A percentile compares a stretch with the other conserved stretches of the same genome.
Evolutionary conservation across 2,888 invertebrate genomes (phyloP).

Genomic region (Ormyrus labotus): DNA sequence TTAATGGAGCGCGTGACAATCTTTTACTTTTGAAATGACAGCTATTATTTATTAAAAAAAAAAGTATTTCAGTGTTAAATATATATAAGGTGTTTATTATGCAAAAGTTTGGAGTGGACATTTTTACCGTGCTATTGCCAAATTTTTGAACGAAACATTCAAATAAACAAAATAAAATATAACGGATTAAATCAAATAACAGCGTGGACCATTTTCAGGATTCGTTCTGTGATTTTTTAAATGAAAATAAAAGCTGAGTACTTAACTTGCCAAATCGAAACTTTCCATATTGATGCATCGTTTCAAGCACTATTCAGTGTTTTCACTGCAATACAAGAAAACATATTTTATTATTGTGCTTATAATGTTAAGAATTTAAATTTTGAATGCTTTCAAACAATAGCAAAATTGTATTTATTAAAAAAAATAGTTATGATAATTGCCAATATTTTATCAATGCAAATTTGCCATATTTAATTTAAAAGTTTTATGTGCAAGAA

Average conservation of each 20-base stretch:
- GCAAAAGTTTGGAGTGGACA: slow-evolving; percentile 4
- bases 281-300: slow-evolving; percentile 23
- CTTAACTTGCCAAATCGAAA: slow-evolving; percentile 44
- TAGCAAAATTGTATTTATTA: no score
- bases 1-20: no score
- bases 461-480: no score
- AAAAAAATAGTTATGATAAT: no score
- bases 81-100: no score
- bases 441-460: no score
- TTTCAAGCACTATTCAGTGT: slow-evolving; percentile 10
- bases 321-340: slow-evolving; percentile 16
- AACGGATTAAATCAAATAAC: slow-evolving; percentile 35
- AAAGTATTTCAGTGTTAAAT: neutral
- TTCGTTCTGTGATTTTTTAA: slow-evolving; percentile 52
- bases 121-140: slow-evolving; percentile 10
- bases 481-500: no score
- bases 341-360: slow-evolving; percentile 34
- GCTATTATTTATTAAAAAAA: slow-evolving; percentile 17
- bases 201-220: slow-evolving; percentile 41
- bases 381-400: no score
- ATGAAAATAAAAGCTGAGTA: slow-evolving; percentile 43
- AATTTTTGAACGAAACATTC: slow-evolving; percentile 22
- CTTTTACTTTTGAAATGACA: neutral
- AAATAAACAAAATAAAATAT: slow-evolving; percentile 16
- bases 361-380: slow-evolving; percentile 2